A percentile compares a stretch with the other conserved stretches of the same genome.
phyloP scores from a whole-genome alignment of 2,113 vertebrate genomes.

The Scartelaos histophorus region DNA sequence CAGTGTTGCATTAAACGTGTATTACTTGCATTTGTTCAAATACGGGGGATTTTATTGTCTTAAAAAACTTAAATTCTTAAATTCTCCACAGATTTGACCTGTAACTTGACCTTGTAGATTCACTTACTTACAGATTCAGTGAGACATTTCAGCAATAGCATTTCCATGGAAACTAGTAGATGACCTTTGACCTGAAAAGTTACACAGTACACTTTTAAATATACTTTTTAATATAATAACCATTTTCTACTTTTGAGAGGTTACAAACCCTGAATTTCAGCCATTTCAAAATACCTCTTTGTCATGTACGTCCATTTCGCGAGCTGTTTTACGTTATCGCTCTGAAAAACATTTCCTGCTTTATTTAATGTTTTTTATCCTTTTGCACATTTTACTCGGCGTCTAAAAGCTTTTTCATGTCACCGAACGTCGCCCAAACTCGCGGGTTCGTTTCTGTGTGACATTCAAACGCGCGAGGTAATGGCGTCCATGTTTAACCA shows the following conservation, averaged over 20 bases:
- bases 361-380: conserved; percentile 12
- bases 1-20: too few species aligned
- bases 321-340: conserved; percentile 1
- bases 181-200: too few species aligned
- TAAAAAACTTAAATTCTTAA: too few species aligned
- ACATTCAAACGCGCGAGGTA: conserved; percentile 20
- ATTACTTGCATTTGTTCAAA: too few species aligned
- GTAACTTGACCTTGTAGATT: too few species aligned
- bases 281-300: not conserved
- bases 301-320: not conserved
- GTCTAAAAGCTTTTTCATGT: conserved; percentile 65
- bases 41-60: too few species aligned
- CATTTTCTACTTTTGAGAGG: not conserved
- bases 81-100: too few species aligned
- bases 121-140: too few species aligned
- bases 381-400: conserved; percentile 28
- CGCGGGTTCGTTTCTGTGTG: conserved; percentile 5
- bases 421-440: conserved; percentile 17
- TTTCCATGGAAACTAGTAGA: too few species aligned
- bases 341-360: not conserved
- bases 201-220: too few species aligned
- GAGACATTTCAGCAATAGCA: too few species aligned
- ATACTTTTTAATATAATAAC: not conserved
- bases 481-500: conserved; percentile 8
- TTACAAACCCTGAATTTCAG: not conserved